Conservation (phyloP, 1,140 invertebrate genomes). For the Drosophila sulfurigaster region DNA sequence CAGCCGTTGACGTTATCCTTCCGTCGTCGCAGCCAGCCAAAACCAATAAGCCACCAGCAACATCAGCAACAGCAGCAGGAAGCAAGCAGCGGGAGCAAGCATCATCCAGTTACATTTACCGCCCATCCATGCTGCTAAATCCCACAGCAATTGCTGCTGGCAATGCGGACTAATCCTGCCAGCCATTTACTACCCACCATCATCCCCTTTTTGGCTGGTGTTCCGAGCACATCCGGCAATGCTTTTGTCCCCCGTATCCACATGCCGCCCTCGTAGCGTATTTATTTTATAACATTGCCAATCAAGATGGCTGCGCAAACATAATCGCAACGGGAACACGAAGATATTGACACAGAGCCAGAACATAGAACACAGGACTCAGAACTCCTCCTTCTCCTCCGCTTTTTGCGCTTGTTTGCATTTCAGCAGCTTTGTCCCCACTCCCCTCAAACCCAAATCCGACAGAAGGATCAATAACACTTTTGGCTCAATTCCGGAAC, state of each 20-base stretch:
- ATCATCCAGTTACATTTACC: constrained; percentile 52
- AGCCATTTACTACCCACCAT: constrained; percentile 44
- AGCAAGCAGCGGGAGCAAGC: constrained; percentile 44
- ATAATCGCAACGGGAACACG: constrained; percentile 73
- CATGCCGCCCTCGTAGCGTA: constrained; percentile 66
- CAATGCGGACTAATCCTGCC: constrained; percentile 74
- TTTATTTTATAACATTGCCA: constrained; percentile 85
- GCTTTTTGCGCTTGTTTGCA: constrained; percentile 66
- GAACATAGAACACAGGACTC: constrained; percentile 6
- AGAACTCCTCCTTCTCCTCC: constrained; percentile 3
- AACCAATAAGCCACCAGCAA: constrained; percentile 81
- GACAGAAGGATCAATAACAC: constrained; percentile 79
- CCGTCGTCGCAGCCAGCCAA: constrained; percentile 66
- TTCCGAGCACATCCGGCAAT: constrained; percentile 63
- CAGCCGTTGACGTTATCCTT: constrained; percentile 82
- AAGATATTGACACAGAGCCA: constrained; percentile 49
- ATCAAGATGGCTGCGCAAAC: constrained; percentile 84
- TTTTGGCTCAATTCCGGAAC: constrained; percentile 74
- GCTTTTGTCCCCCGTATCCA: background rate
- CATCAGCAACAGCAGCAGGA: constrained; percentile 24
- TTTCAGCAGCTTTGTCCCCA: constrained; percentile 40
- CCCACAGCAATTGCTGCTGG: constrained; percentile 77
- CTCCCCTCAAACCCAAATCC: background rate
- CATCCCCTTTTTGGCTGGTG: constrained; percentile 16
- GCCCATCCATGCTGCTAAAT: constrained; percentile 60